A percentile compares a stretch with the other conserved stretches of the same genome.
Evolutionary conservation across 2,113 vertebrate species (phyloP).

Genomic region (Coregonus clupeaformis): DNA sequence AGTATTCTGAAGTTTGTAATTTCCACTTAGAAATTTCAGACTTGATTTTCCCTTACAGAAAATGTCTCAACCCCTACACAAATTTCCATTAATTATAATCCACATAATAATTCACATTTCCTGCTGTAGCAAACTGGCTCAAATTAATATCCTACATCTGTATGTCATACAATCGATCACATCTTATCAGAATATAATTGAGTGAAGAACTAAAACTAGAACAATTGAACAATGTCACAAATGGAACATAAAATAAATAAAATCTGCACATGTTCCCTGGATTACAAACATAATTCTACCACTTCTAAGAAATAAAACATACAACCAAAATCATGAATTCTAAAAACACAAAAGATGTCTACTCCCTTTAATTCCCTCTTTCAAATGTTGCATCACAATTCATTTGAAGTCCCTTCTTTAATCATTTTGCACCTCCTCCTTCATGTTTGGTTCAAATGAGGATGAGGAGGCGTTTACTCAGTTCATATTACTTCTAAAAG

Average conservation of each 20-base stretch:
- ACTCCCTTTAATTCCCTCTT: constrained; percentile 18
- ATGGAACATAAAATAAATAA: constrained; percentile 39
- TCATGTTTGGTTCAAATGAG: background rate
- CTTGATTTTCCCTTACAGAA: too few species aligned
- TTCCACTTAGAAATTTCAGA: too few species aligned
- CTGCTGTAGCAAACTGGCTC: too few species aligned
- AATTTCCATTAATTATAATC: too few species aligned
- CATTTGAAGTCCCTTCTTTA: background rate
- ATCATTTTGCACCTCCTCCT: background rate
- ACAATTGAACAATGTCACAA: constrained; percentile 20
- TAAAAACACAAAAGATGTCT: constrained; percentile 19
- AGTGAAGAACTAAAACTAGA: constrained; percentile 29
- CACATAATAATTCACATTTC: too few species aligned
- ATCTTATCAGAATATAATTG: constrained; percentile 39
- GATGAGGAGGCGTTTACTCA: background rate
- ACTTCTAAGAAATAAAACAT: background rate
- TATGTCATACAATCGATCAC: constrained; percentile 56
- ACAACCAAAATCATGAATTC: background rate
- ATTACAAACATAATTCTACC: background rate
- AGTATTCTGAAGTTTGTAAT: too few species aligned
- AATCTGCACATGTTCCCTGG: background rate
- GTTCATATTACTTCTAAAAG: constrained; percentile 7
- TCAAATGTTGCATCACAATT: background rate
- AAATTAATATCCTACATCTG: constrained; percentile 1
- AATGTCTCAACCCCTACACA: too few species aligned